Conservation (phyloP, 35 echinoderm and acorn worm genomes). For the Eucidaris tribuloides region DNA sequence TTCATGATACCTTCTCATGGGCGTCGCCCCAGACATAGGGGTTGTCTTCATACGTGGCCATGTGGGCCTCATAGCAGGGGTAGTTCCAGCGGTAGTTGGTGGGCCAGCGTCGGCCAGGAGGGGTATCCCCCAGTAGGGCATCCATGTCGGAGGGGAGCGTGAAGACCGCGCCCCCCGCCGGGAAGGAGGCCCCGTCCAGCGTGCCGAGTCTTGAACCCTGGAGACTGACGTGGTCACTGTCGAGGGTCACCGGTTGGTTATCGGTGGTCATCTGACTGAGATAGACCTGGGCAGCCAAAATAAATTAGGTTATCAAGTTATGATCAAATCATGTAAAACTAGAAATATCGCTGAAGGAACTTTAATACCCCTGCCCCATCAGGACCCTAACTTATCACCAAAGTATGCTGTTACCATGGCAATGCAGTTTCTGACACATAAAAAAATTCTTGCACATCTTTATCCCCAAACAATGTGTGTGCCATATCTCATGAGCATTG, state of each 20-base stretch:
- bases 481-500: too few relatives aligned
- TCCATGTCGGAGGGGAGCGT: slow-evolving; percentile 60
- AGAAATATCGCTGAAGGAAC: too few relatives aligned
- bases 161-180: slow-evolving; percentile 17
- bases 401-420: too few relatives aligned
- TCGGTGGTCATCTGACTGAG: slow-evolving; percentile 20
- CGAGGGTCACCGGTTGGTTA: not conserved
- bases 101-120: not conserved
- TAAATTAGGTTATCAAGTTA: too few relatives aligned
- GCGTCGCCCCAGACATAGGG: slow-evolving; percentile 67
- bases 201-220: slow-evolving; percentile 6
- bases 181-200: slow-evolving; percentile 17
- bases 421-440: too few relatives aligned
- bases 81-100: slow-evolving; percentile 7
- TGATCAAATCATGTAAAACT: too few relatives aligned
- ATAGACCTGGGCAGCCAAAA: slow-evolving; percentile 14
- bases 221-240: not conserved
- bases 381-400: too few relatives aligned
- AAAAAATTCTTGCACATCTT: too few relatives aligned
- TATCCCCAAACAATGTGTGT: too few relatives aligned
- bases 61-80: slow-evolving; percentile 52
- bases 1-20: slow-evolving; percentile 66
- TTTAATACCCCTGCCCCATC: too few relatives aligned
- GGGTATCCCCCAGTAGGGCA: not conserved
- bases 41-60: slow-evolving; percentile 61